A percentile compares a stretch with the other conserved stretches of the same genome.
Conservation (phyloP, 2,797 vertebrate species). For the Aldrovandia affinis region DNA sequence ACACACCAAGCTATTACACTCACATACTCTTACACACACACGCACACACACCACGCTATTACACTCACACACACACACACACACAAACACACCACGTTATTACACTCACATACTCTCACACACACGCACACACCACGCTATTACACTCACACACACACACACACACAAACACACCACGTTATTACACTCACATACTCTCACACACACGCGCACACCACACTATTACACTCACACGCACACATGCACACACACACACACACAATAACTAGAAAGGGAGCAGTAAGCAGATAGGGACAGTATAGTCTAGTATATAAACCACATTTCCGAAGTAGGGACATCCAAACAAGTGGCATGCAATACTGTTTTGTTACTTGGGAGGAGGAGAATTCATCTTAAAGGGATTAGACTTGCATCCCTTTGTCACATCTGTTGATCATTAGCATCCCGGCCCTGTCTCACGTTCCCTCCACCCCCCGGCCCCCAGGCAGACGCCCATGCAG, state of each 20-base stretch:
- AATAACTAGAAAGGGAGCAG: too few relatives aligned
- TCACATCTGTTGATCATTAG: constrained; percentile 13
- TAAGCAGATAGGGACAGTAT: too few relatives aligned
- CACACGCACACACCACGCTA: neutral
- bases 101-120: neutral
- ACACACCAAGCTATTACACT: neutral
- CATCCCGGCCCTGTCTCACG: neutral
- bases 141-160: neutral
- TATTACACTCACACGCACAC: neutral
- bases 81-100: neutral
- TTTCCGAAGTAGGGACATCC: neutral
- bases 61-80: neutral
- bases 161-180: neutral
- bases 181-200: neutral
- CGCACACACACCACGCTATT: neutral
- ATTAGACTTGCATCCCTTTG: neutral
- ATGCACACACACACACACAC: neutral
- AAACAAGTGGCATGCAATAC: neutral
- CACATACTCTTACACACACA: too few relatives aligned
- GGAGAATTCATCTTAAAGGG: neutral
- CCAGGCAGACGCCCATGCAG: neutral
- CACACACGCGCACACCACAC: too few relatives aligned
- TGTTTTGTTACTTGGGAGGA: neutral
- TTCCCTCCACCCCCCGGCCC: neutral
- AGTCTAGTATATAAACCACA: too few relatives aligned